Percentiles rank a stretch among this genome's conserved stretches.
Evolutionary conservation across 2,888 invertebrate genomes (phyloP).

Genomic region (Aspidiotus destructor): DNA sequence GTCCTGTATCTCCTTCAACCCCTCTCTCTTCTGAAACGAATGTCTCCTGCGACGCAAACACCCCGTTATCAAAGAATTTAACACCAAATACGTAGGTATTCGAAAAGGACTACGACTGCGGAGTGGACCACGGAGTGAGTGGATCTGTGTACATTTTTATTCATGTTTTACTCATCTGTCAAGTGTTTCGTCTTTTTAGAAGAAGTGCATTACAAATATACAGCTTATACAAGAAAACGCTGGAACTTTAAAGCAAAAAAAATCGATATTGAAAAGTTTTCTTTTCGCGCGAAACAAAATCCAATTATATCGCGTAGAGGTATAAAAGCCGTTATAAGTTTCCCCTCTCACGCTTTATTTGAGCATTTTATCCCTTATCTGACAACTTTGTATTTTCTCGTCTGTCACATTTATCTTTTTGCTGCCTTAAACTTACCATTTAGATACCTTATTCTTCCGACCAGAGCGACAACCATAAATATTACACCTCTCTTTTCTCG

Average conservation of each 20-base stretch:
- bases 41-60: no score
- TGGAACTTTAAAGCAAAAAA: slow-evolving; percentile 20
- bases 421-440: slow-evolving; percentile 30
- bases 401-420: slow-evolving; percentile 31
- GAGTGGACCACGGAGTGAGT: no score
- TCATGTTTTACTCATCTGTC: no score
- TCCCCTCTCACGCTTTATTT: slow-evolving; percentile 30
- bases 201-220: background rate
- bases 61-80: no score
- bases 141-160: no score
- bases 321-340: slow-evolving; percentile 32
- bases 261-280: slow-evolving; percentile 31
- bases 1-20: no score
- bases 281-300: slow-evolving; percentile 29
- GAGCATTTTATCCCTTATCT: slow-evolving; percentile 32
- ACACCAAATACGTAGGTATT: no score
- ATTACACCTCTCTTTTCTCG: slow-evolving; percentile 23
- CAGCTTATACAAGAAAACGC: background rate
- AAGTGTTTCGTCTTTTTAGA: background rate
- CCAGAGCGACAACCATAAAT: slow-evolving; percentile 30
- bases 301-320: slow-evolving; percentile 32
- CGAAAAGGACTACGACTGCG: no score
- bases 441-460: slow-evolving; percentile 32
- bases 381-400: slow-evolving; percentile 31
- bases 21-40: no score